Base-by-base conservation (phyloP, 2,888 invertebrate genomes). In the Chirona hameri region DNA sequence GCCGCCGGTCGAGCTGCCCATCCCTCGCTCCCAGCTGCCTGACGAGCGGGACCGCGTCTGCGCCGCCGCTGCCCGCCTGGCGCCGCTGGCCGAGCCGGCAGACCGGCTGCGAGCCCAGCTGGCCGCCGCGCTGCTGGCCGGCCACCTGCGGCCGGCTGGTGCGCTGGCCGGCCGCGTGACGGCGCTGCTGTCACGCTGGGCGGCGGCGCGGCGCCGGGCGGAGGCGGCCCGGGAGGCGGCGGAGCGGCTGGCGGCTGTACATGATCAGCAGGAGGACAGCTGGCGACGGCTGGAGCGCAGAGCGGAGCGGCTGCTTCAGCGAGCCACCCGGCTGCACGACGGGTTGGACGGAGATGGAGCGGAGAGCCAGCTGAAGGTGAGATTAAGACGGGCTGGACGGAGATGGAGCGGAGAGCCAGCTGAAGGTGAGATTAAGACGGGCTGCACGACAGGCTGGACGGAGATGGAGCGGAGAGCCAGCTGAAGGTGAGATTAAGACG, bases 11-110 rank as follows among this genome's bases (percentile, higher is more conserved):
- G 27, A n/a, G n/a, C 65, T 27, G 2, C 10, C 46, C 76, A 18
- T 76, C 5, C 87, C 92, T 94, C 94, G 7, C 95, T 87, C 0
- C 97, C 96, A 86, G 98, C 93, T 0, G 89, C 93, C 87, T 96
- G 95, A 87, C 99, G 98, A 89, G 99, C 98, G 84, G 98, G 96
- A 86, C 95, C 92, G 0, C 98, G 95, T 0, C 95, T 94, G 9
- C 98, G 98, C 52, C 98, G 98, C 76, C 99, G 92, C 0, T 98
- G 98, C 87, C 99, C 99, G 0, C 98, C 98, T 83, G 99, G 97
- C 55, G 99, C 99, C 80, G 99, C 90, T 76, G 97, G 91, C 0
- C 99, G 99, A 27, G 97, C 97, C 0, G 98, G 98, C 85, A 99
- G 90, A 88, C 99, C 99, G 90, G 99, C 99, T 60, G 99, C 99